Base-by-base conservation (phyloP, 2,113 vertebrate genomes). In the Ptyas mucosa region DNA sequence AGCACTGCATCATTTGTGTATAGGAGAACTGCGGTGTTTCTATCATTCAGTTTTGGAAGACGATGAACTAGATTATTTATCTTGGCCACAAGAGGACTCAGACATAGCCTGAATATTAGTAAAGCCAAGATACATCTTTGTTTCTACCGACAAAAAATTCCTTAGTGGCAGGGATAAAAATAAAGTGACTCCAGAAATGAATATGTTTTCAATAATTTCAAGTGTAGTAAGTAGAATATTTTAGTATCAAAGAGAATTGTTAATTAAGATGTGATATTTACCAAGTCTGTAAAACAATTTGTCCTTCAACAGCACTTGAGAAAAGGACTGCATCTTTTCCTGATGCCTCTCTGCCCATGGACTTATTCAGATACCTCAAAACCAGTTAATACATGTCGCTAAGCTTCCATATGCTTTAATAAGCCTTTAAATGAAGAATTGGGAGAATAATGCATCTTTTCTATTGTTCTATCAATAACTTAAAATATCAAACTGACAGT, bases 391-490 rank as follows among this genome's bases (percentile, higher is more conserved):
- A 81, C 93, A 93, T 95, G 92, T 95, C 87, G 94, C 94, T 97
- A 96, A 97, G 96, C 96, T 97, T 96, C 96, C 96, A 93, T 93
- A 95, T 96, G 95, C 95, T 95, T 95, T 97, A 95, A 96, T 97
- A 97, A 96, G 92, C 61, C 95, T 91, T 95, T 95, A 97, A 95
- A 96, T 97, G 96, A 97, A 95, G 95, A 96, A 97, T 96, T 97
- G 96, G 96, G 95, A 94, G 95, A 97, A 97, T 96, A 96, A 97
- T 95, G 96, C 94, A 96, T 96, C 96, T 96, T 20, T 96, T 97
- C 87, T 95, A 94, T 95, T 93, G 94, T 92, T 96, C 95, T 90
- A 95, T 96, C 96, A 96, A 96, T 97, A 97, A 97, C 95, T 94
- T 95, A 95, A 96, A 96, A 95, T 96, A 96, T 97, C 93, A 93